These are phyloP conservation scores for Chironomus riparius DNA, from an alignment of 2,888 invertebrate genomes.

Conservation along the genomic window DNA sequence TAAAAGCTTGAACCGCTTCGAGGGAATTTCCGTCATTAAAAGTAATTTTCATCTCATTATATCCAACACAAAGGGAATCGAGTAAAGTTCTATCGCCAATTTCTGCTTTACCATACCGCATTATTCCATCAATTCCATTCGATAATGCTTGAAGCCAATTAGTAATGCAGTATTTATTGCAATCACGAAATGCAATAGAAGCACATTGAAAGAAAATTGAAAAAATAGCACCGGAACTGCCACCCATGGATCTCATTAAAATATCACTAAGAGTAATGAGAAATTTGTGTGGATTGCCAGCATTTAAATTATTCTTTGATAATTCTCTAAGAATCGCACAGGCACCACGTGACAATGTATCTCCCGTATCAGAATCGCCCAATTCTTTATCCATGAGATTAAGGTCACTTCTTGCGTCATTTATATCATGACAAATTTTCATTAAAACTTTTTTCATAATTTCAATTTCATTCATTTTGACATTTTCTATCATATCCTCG, in stretches of 20 bases:
- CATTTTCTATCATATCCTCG: not conserved
- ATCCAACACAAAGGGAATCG: slow-evolving; percentile 31
- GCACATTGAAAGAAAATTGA: slow-evolving; percentile 63
- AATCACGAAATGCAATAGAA: slow-evolving; percentile 43
- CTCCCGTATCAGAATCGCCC: slow-evolving; percentile 71
- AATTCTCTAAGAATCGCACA: slow-evolving; percentile 30
- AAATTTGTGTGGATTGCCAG: slow-evolving; percentile 41
- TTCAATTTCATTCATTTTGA: not conserved
- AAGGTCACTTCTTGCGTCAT: slow-evolving; percentile 50
- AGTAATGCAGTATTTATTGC: slow-evolving; percentile 31
- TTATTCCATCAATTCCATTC: slow-evolving; percentile 50
- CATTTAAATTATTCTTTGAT: too few relatives aligned
- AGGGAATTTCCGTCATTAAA: not conserved
- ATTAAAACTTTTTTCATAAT: not conserved
- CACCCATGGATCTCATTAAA: slow-evolving; percentile 64
- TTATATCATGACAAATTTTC: slow-evolving; percentile 44
- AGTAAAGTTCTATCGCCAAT: slow-evolving; percentile 72
- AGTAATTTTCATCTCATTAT: slow-evolving; percentile 29
- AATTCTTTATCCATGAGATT: slow-evolving; percentile 59
- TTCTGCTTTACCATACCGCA: slow-evolving; percentile 61
- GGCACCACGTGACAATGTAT: slow-evolving; percentile 45
- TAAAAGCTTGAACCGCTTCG: slow-evolving; percentile 28
- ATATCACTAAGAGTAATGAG: slow-evolving; percentile 49
- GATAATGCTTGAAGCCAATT: slow-evolving; percentile 50
- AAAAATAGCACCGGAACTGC: slow-evolving; percentile 72